These are phyloP conservation scores for Xylota segnis DNA, from an alignment of 2,888 invertebrate genomes.

Conservation along the genomic window DNA sequence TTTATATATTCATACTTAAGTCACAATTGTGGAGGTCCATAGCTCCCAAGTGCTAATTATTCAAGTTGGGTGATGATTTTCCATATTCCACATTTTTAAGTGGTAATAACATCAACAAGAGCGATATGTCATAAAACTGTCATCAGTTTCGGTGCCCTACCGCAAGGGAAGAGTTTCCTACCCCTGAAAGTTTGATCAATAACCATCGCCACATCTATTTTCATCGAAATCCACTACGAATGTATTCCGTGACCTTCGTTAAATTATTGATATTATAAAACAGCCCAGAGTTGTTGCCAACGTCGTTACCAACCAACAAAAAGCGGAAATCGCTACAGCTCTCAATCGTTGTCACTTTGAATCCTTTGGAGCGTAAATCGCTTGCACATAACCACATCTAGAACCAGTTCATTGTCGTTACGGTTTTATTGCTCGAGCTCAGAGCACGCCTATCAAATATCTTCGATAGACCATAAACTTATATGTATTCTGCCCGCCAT, in stretches of 20 bases:
- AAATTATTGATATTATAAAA: slow-evolving; percentile 46
- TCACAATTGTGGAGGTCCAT: background rate
- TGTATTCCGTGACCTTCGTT: slow-evolving; percentile 49
- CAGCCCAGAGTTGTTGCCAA: slow-evolving; percentile 8
- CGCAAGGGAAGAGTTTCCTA: slow-evolving; percentile 3
- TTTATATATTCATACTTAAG: background rate
- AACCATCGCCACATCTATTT: slow-evolving; percentile 41
- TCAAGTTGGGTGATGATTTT: background rate
- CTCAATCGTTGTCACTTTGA: background rate
- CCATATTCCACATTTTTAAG: background rate
- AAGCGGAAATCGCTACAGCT: slow-evolving; percentile 1
- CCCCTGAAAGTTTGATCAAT: slow-evolving; percentile 64
- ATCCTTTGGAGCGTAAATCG: slow-evolving; percentile 20
- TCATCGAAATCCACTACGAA: slow-evolving; percentile 26
- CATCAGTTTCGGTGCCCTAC: background rate
- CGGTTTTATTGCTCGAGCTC: slow-evolving; percentile 31
- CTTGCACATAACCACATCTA: slow-evolving; percentile 37
- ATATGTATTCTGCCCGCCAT: slow-evolving; percentile 1
- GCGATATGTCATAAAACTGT: slow-evolving; percentile 13
- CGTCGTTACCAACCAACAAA: slow-evolving; percentile 12
- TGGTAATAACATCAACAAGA: background rate
- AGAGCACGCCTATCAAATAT: slow-evolving; percentile 38
- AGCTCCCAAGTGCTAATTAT: slow-evolving; percentile 1
- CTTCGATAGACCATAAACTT: slow-evolving; percentile 41
- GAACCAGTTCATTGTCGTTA: slow-evolving; percentile 31